Base-by-base conservation (phyloP, 2,113 vertebrate genomes). In the Malurus cyaneus region DNA sequence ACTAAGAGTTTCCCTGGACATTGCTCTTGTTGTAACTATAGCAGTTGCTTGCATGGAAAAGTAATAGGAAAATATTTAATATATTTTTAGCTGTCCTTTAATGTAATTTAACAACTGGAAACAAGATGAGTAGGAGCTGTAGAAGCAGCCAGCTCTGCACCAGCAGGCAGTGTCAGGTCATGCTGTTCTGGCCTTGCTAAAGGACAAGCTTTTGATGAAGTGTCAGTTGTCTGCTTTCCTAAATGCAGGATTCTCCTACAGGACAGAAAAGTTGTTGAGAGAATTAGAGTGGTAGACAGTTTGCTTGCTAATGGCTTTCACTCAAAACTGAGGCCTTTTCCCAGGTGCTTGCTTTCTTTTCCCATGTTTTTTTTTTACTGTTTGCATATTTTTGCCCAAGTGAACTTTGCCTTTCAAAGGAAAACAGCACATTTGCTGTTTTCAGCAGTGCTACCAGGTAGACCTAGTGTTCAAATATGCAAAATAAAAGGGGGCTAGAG, bases 11-110 rank as follows among this genome's bases (percentile, higher is more conserved):
- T 88, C 79, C 85, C 36, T 88, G 81, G 87, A n/a, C 67, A 8
- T 80, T 60, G 70, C 81, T 89, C 26, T 44, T 25, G 56, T 79
- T 90, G 89, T 96, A 91, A 96, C 64, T 88, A 54, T 60, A 92
- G 92, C 92, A 96, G 85, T 94, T 96, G 96, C 81, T 90, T 80
- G 82, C 92, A 25, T 90, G 95, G 96, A 95, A 94, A 92, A 97
- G 94, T 78, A 95, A 67, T 96, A 96, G 96, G 95, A 97, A 96
- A 97, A 71, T 96, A 96, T 97, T 96, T 93, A 86, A 95, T 97
- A 7, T 97, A 97, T 96, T 96, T 97, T 96, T 96, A 97, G 94
- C 93, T 97, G 94, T 96, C 93, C 95, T 97, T 95, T 94, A 97
- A 95, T 96, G 95, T 95, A 96, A 93, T 95, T 96, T 96, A 97